phyloP scores from a whole-genome alignment of 2,113 vertebrate genomes.

The Pseudolaguvia tuberculata region DNA sequence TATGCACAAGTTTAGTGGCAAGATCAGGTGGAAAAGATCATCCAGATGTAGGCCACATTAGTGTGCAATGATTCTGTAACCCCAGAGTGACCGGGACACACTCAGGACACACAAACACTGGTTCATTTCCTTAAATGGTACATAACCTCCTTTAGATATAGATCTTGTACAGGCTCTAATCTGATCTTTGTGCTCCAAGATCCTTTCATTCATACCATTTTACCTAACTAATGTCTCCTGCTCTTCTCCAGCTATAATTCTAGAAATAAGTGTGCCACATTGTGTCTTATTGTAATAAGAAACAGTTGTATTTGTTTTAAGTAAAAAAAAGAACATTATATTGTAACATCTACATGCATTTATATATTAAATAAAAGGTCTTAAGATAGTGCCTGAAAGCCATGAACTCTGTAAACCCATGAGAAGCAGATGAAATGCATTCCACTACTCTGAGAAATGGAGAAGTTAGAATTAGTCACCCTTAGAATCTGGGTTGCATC shows the following conservation, averaged over 20 bases:
- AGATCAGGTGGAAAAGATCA: constrained; percentile 38
- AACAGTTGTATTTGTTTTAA: background rate
- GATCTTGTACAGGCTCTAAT: constrained; percentile 23
- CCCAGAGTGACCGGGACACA: constrained; percentile 28
- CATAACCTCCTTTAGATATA: constrained; percentile 13
- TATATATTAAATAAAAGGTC: background rate
- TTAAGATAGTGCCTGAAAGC: background rate
- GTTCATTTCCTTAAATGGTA: constrained; percentile 20
- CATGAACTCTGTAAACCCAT: constrained; percentile 26
- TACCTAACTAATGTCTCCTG: constrained; percentile 25
- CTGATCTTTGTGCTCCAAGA: constrained; percentile 5
- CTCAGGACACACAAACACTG: constrained; percentile 3
- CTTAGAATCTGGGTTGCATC: constrained; percentile 26
- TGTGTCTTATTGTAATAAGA: background rate
- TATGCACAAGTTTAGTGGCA: constrained; percentile 23
- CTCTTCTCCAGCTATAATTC: background rate
- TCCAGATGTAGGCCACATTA: constrained; percentile 27
- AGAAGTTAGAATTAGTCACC: constrained; percentile 30
- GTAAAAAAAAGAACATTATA: background rate
- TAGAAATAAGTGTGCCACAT: background rate
- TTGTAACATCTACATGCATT: background rate
- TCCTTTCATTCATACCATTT: constrained; percentile 16
- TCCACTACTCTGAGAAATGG: constrained; percentile 12
- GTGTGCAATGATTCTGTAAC: constrained; percentile 22
- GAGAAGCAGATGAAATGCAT: constrained; percentile 24